These are phyloP conservation scores for Muscicapa striata DNA, from an alignment of 2,797 vertebrate species.

Conservation along the genomic window DNA sequence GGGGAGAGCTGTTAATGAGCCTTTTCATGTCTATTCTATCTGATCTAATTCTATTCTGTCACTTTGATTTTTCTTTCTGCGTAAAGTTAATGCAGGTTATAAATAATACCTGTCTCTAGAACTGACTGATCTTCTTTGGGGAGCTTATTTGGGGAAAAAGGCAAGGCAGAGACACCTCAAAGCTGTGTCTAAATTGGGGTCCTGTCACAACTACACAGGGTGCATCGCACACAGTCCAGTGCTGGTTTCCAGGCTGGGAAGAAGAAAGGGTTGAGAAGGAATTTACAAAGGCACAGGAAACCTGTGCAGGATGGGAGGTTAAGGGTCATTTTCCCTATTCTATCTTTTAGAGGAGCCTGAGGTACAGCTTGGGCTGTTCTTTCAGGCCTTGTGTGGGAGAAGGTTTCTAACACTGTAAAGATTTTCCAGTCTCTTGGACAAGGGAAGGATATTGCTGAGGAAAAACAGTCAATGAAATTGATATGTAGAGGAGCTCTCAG, in stretches of 20 bases:
- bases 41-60: constrained; percentile 65
- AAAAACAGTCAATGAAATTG: neutral
- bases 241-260: neutral
- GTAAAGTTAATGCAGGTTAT: constrained; percentile 46
- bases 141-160: constrained; percentile 19
- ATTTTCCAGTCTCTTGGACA: neutral
- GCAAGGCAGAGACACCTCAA: neutral
- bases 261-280: neutral
- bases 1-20: constrained; percentile 62
- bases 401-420: neutral
- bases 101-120: constrained; percentile 33
- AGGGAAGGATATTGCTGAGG: neutral
- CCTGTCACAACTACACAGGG: neutral
- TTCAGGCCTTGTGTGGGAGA: neutral
- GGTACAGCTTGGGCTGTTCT: neutral
- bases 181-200: constrained; percentile 40
- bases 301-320: neutral
- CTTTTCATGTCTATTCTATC: constrained; percentile 62
- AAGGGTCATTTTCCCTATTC: neutral
- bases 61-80: constrained; percentile 59
- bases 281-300: neutral
- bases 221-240: rapidly evolving
- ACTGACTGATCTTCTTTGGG: constrained; percentile 32
- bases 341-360: neutral
- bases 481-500: neutral